A percentile compares a stretch with the other conserved stretches of the same genome.
Evolutionary conservation across 2,113 vertebrate genomes (phyloP).

Genomic region (Corythaeola cristata): DNA sequence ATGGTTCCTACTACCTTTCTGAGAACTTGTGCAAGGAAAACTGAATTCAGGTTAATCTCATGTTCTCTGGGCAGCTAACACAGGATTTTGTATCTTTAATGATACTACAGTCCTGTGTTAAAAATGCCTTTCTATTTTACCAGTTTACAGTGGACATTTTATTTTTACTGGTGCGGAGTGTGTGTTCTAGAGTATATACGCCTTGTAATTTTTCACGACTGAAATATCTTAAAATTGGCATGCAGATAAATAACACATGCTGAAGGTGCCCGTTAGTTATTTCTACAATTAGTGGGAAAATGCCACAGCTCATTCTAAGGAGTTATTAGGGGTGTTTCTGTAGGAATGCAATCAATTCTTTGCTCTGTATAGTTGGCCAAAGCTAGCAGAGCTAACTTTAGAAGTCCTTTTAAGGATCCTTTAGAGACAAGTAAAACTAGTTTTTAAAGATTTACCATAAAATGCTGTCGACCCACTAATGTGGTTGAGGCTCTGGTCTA

Average conservation of each 20-base stretch:
- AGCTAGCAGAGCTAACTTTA: neutral
- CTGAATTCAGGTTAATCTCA: neutral
- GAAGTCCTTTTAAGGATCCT: neutral
- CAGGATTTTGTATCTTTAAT: neutral
- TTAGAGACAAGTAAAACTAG: neutral
- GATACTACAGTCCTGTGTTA: neutral
- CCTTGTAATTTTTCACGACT: neutral
- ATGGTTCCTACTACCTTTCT: neutral
- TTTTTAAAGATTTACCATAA: slow-evolving; percentile 6
- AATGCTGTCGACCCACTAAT: neutral
- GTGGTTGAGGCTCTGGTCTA: neutral
- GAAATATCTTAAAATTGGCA: slow-evolving; percentile 15
- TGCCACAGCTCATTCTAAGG: slow-evolving; percentile 7
- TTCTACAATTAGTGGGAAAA: slow-evolving; percentile 40
- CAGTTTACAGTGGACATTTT: neutral
- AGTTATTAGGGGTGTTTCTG: slow-evolving; percentile 22
- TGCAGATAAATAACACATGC: slow-evolving; percentile 19
- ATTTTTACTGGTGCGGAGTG: neutral
- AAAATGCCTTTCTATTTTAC: neutral
- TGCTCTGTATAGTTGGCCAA: neutral
- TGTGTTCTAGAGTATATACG: neutral
- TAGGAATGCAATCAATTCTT: slow-evolving; percentile 26
- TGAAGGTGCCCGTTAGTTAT: slow-evolving; percentile 22
- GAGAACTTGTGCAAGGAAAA: neutral
- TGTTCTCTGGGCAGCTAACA: neutral